These are phyloP conservation scores for Elanus axillaris DNA, from an alignment of 2,113 vertebrate genomes.

Conservation along the genomic window DNA sequence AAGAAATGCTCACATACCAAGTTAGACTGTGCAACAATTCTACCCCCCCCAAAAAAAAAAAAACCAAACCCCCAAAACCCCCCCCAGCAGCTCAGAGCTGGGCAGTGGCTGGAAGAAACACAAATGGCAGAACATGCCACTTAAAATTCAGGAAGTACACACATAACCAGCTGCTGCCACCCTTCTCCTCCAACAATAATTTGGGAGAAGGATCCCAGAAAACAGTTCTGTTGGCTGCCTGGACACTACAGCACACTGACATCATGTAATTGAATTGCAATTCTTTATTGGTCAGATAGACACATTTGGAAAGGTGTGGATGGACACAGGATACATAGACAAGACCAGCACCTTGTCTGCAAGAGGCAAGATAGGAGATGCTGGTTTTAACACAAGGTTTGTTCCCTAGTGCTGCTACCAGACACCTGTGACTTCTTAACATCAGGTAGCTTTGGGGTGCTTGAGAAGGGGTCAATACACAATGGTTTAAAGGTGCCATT, in stretches of 20 bases:
- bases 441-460: neutral
- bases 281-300: neutral
- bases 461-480: neutral
- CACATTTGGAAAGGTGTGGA: neutral
- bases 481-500: neutral
- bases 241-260: neutral
- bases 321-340: neutral
- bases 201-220: neutral
- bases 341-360: neutral
- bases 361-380: neutral
- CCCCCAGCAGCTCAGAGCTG: neutral
- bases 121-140: neutral
- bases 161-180: neutral
- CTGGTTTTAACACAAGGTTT: neutral
- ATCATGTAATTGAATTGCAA: neutral
- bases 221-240: neutral
- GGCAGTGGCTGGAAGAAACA: neutral
- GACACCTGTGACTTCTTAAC: neutral
- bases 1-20: neutral
- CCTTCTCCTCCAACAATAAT: neutral
- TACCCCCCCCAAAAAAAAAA: neutral
- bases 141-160: neutral
- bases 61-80: too few relatives aligned
- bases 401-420: neutral
- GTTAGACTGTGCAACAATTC: neutral